Base-by-base conservation (phyloP, 2,113 vertebrate genomes). In the Boleophthalmus pectinirostris region DNA sequence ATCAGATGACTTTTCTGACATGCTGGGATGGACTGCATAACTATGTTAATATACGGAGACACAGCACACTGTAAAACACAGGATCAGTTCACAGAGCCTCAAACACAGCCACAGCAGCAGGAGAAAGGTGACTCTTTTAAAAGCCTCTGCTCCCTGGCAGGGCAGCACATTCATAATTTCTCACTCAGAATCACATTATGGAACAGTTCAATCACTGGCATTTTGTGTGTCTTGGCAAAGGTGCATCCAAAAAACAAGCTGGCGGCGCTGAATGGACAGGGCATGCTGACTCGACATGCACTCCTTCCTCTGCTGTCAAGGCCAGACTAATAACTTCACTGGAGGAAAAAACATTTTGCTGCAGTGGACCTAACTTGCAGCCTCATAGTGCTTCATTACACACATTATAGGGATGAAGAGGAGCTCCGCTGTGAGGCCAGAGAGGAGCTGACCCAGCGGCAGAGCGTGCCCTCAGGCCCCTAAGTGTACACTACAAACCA, bases 261-360 rank as follows among this genome's bases (percentile, higher is more conserved):
- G 65, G 61, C 74, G 2, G 73, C 63, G 70, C 79, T 24, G 70
- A 87, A 66, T 33, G 70, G 86, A 85, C 81, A 81, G 75, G 25
- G 82, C 46, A 38, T 78, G 90, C 87, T 91, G 88, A 91, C 74
- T 91, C 90, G 89, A 85, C 77, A 10, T 72, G 80, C 82, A 49
- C 73, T 79, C 77, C 74, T 86, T 83, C 83, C 85, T 86, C 67
- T 78, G 75, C 83, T 85, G 87, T 87, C 79, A 49, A 74, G 49
- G 72, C 82, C 85, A 82, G 88, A 85, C 69, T 73, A 85, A 91
- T 89, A 82, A 89, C 87, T 85, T 82, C 73, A 75, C 63, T 65
- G 82, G 81, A 89, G 85, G 82, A 82, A 85, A 88, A 23, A 91
- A 89, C 79, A 86, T 87, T 88, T 88, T 90, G 87, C 82, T 89